Percentiles rank a stretch among this genome's conserved stretches.
These are phyloP conservation scores for Polyploca ridens DNA, from an alignment of 2,888 invertebrate species.

Conservation along the genomic window DNA sequence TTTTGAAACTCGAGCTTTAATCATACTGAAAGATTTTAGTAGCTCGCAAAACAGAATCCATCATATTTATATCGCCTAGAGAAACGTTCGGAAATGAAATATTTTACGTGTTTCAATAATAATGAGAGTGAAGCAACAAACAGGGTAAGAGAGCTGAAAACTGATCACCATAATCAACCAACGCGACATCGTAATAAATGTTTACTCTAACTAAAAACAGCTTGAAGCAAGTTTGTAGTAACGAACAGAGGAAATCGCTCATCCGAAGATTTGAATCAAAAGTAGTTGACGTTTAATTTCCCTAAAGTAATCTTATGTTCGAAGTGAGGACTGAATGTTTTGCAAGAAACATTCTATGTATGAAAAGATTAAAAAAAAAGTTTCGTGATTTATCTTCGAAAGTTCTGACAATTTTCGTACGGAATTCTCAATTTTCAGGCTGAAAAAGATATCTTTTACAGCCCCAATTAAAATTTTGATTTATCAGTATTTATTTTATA, in stretches of 20 bases:
- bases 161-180: conserved; percentile 45
- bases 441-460: background rate
- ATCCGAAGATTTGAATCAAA: background rate
- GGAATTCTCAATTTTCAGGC: too few species aligned
- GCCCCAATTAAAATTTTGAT: background rate
- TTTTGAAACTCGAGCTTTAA: background rate
- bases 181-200: conserved; percentile 23
- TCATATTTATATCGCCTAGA: background rate
- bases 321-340: background rate
- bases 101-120: background rate
- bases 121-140: background rate
- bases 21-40: background rate
- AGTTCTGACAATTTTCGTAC: too few species aligned
- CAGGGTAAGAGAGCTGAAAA: conserved; percentile 22
- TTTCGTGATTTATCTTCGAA: too few species aligned
- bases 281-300: conserved; percentile 2
- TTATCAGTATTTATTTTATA: background rate
- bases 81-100: background rate
- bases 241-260: conserved; percentile 23
- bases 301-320: background rate
- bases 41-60: background rate
- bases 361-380: too few species aligned
- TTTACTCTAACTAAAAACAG: background rate
- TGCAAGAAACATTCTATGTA: background rate
- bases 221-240: conserved; percentile 20